phyloP scores from a whole-genome alignment of 2,888 invertebrate genomes.

The Meandrusa payeni region DNA sequence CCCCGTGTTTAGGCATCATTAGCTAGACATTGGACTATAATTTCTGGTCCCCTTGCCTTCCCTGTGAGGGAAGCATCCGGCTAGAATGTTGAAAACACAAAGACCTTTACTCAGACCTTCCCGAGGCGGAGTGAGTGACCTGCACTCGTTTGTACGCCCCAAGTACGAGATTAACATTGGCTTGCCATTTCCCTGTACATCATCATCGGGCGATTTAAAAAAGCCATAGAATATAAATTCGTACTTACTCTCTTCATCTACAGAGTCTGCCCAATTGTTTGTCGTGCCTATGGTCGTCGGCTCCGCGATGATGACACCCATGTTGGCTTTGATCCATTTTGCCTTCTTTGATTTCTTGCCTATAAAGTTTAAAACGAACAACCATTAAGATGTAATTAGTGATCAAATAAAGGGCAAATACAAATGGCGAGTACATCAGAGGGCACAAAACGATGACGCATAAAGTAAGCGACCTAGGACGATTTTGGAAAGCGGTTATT shows the following conservation, averaged over 20 bases:
- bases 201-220: constrained; percentile 61
- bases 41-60: constrained; percentile 89
- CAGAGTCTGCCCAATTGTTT: constrained; percentile 90
- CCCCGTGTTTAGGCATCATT: constrained; percentile 71
- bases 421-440: constrained; percentile 34
- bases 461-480: constrained; percentile 69
- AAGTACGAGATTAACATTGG: constrained; percentile 89
- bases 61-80: constrained; percentile 83
- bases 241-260: constrained; percentile 88
- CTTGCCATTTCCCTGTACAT: constrained; percentile 71
- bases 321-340: constrained; percentile 90
- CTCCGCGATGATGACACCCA: constrained; percentile 91
- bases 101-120: constrained; percentile 90
- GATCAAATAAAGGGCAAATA: constrained; percentile 28
- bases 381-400: constrained; percentile 23
- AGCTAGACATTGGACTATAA: constrained; percentile 67
- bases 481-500: constrained; percentile 71
- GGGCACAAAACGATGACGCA: constrained; percentile 68
- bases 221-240: background rate
- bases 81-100: constrained; percentile 82
- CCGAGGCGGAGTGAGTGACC: constrained; percentile 83
- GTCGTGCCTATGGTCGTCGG: constrained; percentile 81
- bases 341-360: constrained; percentile 93
- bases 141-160: constrained; percentile 85
- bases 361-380: constrained; percentile 51